Base-by-base conservation (phyloP, 2,797 vertebrate species). In the Mus spretus region DNA sequence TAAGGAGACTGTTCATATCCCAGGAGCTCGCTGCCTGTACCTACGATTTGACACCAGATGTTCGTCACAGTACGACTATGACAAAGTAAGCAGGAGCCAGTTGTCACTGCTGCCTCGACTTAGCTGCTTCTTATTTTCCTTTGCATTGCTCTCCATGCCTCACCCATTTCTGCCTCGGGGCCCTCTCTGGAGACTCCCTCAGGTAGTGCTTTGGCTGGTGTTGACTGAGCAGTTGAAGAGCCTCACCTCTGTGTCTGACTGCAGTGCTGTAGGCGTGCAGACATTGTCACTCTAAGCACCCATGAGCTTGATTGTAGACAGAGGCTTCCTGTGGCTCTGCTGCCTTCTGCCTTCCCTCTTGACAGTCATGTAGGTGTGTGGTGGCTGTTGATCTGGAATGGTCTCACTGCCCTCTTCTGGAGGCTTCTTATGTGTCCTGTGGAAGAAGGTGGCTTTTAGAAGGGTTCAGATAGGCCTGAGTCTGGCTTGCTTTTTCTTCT, bases 51-150 rank as follows among this genome's bases (percentile, higher is more conserved):
- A 99, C 97, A 99, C 99, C 93, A 99, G 99, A 96, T 99, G 99
- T 98, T 99, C 99, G 79, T 99, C 99, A 1, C 99, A 99, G 65
- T 99, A 99, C 34, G 99, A 99, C 97, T 99, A 99, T 8, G 99
- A 99, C 98, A 99, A 99, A 99, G 99, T 99, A 98, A 98, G 98
- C 89, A 88, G 75, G 79, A 31, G 3, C 72, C 13, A 9, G 31
- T 78, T 77, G 31, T 79, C 79, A 63, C 24, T 37, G 47, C 55
- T 34, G 9, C 14, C 78, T 65, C n/a, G 1, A 57, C 0, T 59
- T 0, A 72, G 28, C 93, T 90, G 70, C 93, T 98, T 96, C 95
- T 97, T 95, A 31, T 96, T 97, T 96, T 94, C 82, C 81, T 98
- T 97, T 98, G 94, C 96, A 20, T 83, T 90, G 65, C 28, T 61